Conservation (phyloP, 1,140 invertebrate genomes). For the Drosophila bocqueti region DNA sequence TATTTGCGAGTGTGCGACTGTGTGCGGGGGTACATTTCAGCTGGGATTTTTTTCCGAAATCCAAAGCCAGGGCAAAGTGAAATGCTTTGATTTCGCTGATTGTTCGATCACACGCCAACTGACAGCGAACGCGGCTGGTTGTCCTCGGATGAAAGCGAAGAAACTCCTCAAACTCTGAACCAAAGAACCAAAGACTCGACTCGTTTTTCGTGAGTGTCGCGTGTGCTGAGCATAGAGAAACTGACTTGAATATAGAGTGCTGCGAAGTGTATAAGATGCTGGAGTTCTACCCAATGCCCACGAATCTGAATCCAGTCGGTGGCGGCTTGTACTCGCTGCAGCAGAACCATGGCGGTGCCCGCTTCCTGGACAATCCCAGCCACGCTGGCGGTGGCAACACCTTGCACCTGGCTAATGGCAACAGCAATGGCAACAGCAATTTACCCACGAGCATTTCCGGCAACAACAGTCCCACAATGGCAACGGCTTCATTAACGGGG, state of each 20-base stretch:
- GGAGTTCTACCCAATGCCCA: constrained; percentile 85
- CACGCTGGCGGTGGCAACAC: constrained; percentile 24
- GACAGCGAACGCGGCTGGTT: constrained; percentile 83
- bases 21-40: constrained; percentile 68
- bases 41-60: constrained; percentile 61
- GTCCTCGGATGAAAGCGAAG: constrained; percentile 48
- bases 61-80: constrained; percentile 69
- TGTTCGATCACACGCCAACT: constrained; percentile 83
- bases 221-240: constrained; percentile 13
- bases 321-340: constrained; percentile 79
- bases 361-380: constrained; percentile 78
- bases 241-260: background rate
- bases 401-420: constrained; percentile 29
- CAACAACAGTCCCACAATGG: constrained; percentile 53
- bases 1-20: constrained; percentile 23
- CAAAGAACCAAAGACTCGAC: constrained; percentile 10
- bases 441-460: constrained; percentile 65
- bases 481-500: constrained; percentile 75
- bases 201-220: constrained; percentile 21
- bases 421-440: constrained; percentile 48
- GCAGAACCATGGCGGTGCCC: constrained; percentile 81
- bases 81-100: constrained; percentile 83
- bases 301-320: constrained; percentile 82
- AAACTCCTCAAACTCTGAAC: background rate
- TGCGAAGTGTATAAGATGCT: constrained; percentile 69